These are phyloP conservation scores for Rattus rattus DNA, from an alignment of 2,113 vertebrate genomes.

Conservation along the genomic window DNA sequence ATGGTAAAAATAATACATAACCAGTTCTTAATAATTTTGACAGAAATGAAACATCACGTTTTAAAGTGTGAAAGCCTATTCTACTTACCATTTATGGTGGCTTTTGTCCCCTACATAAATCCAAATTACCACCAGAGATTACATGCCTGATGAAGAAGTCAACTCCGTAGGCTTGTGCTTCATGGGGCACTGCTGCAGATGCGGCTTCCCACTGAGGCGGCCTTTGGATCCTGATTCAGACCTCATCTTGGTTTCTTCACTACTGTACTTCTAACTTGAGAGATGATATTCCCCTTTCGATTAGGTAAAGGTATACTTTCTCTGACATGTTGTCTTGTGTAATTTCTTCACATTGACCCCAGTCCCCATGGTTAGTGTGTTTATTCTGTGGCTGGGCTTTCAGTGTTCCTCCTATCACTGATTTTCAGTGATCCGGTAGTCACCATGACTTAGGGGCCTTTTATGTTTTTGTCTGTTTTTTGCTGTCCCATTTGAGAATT, in stretches of 20 bases:
- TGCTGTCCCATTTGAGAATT: not conserved
- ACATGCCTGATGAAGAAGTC: not conserved
- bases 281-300: not conserved
- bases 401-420: not conserved
- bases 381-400: too few species aligned
- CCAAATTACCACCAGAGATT: not conserved
- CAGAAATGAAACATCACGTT: not conserved
- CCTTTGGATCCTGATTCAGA: not conserved
- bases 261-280: not conserved
- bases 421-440: not conserved
- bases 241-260: not conserved
- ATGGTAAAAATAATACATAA: not conserved
- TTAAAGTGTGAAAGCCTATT: not conserved
- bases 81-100: not conserved
- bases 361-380: not conserved
- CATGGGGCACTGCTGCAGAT: not conserved
- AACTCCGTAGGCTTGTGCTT: not conserved
- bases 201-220: fast-evolving
- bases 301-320: not conserved
- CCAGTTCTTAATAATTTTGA: not conserved
- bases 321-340: not conserved
- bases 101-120: not conserved
- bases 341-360: not conserved
- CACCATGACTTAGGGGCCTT: not conserved
- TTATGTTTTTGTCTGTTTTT: not conserved